Conservation (phyloP, 2,113 vertebrate species). For the Australoheros scitulus region DNA sequence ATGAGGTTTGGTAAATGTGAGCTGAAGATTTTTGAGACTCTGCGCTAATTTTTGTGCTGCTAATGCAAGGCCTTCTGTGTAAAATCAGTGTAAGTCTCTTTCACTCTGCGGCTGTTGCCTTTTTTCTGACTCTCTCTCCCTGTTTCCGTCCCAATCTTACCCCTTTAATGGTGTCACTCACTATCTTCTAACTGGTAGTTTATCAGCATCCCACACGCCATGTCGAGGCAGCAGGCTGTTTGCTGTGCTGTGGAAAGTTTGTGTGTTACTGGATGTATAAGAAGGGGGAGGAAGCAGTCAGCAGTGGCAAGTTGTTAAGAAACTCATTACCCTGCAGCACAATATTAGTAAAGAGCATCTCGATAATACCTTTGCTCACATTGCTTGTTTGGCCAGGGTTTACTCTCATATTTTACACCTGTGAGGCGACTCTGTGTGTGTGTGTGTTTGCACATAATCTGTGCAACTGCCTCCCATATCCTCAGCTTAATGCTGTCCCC, state of each 20-base stretch:
- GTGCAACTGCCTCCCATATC: slow-evolving; percentile 36
- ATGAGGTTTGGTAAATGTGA: not conserved
- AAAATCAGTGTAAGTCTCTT: not conserved
- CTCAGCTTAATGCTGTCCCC: slow-evolving; percentile 51
- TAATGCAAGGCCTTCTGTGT: not conserved
- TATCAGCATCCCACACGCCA: slow-evolving; percentile 37
- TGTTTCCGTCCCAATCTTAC: not conserved
- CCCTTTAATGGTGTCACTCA: slow-evolving; percentile 8
- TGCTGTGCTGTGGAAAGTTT: not conserved
- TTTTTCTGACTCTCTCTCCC: not conserved
- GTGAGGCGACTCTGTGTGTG: not conserved
- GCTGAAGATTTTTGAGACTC: not conserved
- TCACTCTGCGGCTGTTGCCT: not conserved
- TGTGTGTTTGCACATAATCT: slow-evolving; percentile 48
- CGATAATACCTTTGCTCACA: slow-evolving; percentile 44
- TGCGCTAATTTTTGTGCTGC: not conserved
- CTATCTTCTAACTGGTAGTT: slow-evolving; percentile 27
- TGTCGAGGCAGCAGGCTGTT: slow-evolving; percentile 4
- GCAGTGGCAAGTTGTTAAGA: slow-evolving; percentile 56
- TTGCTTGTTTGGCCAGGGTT: slow-evolving; percentile 33
- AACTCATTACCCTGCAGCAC: slow-evolving; percentile 65
- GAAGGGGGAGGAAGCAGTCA: slow-evolving; percentile 2
- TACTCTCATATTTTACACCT: slow-evolving; percentile 42
- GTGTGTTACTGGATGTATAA: not conserved
- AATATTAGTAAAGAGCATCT: slow-evolving; percentile 40